These are phyloP conservation scores for Argyrosomus japonicus DNA, from an alignment of 2,113 vertebrate species.

Conservation along the genomic window DNA sequence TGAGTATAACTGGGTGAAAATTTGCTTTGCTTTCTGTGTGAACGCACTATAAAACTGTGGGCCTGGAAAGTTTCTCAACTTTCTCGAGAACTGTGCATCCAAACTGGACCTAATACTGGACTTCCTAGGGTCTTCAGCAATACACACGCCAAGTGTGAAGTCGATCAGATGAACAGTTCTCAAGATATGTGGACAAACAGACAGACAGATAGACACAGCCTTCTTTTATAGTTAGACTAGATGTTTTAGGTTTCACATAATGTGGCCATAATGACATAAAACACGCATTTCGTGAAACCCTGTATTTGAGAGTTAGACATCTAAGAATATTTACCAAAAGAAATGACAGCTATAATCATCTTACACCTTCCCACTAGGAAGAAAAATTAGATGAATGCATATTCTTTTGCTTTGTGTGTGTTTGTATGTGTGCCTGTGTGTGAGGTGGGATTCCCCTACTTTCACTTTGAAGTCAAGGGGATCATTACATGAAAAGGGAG, in stretches of 20 bases:
- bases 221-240: no score
- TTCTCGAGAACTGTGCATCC: no score
- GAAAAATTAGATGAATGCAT: constrained; percentile 28
- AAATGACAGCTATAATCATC: constrained; percentile 55
- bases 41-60: no score
- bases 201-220: no score
- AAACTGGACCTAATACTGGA: no score
- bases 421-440: constrained; percentile 11
- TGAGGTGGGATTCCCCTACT: constrained; percentile 73
- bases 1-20: no score
- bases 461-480: constrained; percentile 76
- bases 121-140: no score
- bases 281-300: constrained; percentile 23
- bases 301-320: constrained; percentile 31
- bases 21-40: no score
- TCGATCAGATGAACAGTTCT: no score
- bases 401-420: constrained; percentile 3
- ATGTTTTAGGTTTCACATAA: constrained; percentile 32
- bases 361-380: constrained; percentile 12
- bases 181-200: no score
- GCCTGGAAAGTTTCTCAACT: no score
- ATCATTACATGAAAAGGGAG: constrained; percentile 68
- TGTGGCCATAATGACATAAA: constrained; percentile 42
- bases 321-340: constrained; percentile 32
- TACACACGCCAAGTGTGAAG: no score